Base-by-base conservation (phyloP, 1,140 invertebrate genomes). In the Augochlora pura region DNA sequence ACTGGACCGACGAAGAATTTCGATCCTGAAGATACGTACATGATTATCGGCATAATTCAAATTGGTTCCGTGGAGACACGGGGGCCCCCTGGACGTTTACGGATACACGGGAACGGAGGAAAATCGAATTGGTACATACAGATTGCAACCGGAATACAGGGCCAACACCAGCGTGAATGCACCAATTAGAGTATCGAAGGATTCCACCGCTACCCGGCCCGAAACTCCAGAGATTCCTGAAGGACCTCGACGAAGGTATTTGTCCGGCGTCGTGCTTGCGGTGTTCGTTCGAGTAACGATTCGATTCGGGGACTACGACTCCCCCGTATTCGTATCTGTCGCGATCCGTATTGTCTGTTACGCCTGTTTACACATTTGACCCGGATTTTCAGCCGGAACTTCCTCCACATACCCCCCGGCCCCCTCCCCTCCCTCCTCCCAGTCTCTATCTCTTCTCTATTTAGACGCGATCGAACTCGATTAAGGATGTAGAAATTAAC, bases 141-240 rank as follows among this genome's bases (percentile, higher is more conserved):
- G 83, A 77, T 80, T 69, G 73, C 78, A 63, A 57, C 74, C 83
- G 64, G 83, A 79, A 85, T 85, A 77, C 79, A 85, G 77, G 78
- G 72, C 77, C 83, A 77, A 85, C 80, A 86, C 77, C 73, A 90
- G 86, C 84, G 87, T 89, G 89, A 91, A 91, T 91, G 89, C 87
- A 83, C 89, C 90, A 91, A 91, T 90, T 91, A 91, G 87, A 90
- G 89, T 86, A 89, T 90, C 85, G 88, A 88, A 85, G 88, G 89
- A 90, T 90, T 91, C 89, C 87, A 88, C 77, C 83, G 88, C 85
- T 77, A 81, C 77, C 76, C 85, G 80, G 54, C 54, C 82, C 83
- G 86, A 91, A 89, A 90, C 88, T 90, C 86, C 87, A 82, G 88
- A 87, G 88, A 90, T 91, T 90, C 90, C 89, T 87, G 83, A 88